phyloP scores from a whole-genome alignment of 2,888 invertebrate genomes.

The Bedellia somnulentella region DNA sequence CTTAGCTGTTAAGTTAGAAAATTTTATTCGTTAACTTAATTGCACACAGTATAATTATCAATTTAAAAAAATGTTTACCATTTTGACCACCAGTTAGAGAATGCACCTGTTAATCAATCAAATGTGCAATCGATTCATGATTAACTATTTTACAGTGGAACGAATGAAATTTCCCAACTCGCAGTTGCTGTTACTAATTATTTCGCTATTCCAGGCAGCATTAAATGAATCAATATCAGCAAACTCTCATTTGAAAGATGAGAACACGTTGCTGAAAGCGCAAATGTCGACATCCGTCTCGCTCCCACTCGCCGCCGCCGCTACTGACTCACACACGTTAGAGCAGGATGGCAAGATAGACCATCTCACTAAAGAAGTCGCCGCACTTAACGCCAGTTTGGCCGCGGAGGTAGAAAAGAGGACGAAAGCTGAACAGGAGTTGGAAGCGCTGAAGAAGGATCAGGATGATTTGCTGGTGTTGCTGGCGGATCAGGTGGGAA shows the following conservation, averaged over 20 bases:
- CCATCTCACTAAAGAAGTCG: slow-evolving; percentile 13
- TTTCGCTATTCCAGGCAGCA: slow-evolving; percentile 24
- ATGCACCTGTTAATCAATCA: too few species aligned
- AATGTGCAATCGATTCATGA: too few species aligned
- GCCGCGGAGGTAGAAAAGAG: neutral
- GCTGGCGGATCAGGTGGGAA: slow-evolving; percentile 79
- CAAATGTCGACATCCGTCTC: slow-evolving; percentile 54
- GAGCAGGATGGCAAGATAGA: slow-evolving; percentile 17
- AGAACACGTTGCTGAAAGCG: slow-evolving; percentile 83
- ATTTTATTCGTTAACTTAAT: too few species aligned
- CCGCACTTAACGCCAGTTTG: neutral
- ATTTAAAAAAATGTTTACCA: too few species aligned
- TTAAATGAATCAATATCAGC: slow-evolving; percentile 70
- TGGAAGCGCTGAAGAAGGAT: slow-evolving; percentile 76
- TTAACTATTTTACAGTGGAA: too few species aligned
- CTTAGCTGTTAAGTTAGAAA: too few species aligned
- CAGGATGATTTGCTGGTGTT: slow-evolving; percentile 92
- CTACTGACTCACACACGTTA: slow-evolving; percentile 12
- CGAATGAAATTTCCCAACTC: too few species aligned
- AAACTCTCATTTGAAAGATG: slow-evolving; percentile 78
- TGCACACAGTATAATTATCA: too few species aligned
- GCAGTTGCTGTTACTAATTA: neutral
- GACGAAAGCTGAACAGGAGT: slow-evolving; percentile 31
- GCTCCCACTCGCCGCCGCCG: slow-evolving; percentile 4
- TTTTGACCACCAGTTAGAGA: too few species aligned